Conservation (phyloP, 1,140 invertebrate genomes). For the Drosophila aff. region DNA sequence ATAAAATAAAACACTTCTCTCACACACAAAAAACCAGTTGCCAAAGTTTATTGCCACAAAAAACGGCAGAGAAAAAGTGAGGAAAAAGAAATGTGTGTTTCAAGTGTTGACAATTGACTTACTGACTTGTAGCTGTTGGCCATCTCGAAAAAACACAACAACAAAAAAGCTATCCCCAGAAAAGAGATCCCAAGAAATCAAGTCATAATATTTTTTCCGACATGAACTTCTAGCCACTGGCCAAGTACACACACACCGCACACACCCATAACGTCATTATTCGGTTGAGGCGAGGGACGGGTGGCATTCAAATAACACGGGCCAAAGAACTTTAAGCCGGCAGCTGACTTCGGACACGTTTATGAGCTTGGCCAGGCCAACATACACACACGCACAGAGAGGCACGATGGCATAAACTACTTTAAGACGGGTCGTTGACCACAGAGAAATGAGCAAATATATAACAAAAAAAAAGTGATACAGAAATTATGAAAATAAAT, state of each 20-base stretch:
- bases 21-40: slow-evolving; percentile 51
- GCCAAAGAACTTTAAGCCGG: slow-evolving; percentile 54
- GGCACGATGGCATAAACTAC: slow-evolving; percentile 28
- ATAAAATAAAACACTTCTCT: slow-evolving; percentile 30
- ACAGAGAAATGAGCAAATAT: slow-evolving; percentile 17
- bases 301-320: slow-evolving; percentile 59
- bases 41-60: slow-evolving; percentile 35
- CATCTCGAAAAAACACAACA: slow-evolving; percentile 22
- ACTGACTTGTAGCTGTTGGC: slow-evolving; percentile 71
- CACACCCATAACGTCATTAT: slow-evolving; percentile 11
- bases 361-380: slow-evolving; percentile 41
- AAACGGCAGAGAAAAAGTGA: background rate
- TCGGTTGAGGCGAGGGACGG: slow-evolving; percentile 3
- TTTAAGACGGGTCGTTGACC: slow-evolving; percentile 42
- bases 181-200: slow-evolving; percentile 41
- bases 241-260: slow-evolving; percentile 10
- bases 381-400: background rate
- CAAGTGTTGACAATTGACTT: slow-evolving; percentile 79
- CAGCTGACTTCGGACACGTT: slow-evolving; percentile 53
- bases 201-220: slow-evolving; percentile 57
- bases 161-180: slow-evolving; percentile 1
- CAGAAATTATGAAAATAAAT: slow-evolving; percentile 10
- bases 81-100: slow-evolving; percentile 40
- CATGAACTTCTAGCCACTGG: slow-evolving; percentile 41
- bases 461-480: slow-evolving; percentile 11